Evolutionary conservation across 2,888 invertebrate genomes (phyloP), one percentile per base, ranked within the genome.

Genomic region (Salpingus planirostris): DNA sequence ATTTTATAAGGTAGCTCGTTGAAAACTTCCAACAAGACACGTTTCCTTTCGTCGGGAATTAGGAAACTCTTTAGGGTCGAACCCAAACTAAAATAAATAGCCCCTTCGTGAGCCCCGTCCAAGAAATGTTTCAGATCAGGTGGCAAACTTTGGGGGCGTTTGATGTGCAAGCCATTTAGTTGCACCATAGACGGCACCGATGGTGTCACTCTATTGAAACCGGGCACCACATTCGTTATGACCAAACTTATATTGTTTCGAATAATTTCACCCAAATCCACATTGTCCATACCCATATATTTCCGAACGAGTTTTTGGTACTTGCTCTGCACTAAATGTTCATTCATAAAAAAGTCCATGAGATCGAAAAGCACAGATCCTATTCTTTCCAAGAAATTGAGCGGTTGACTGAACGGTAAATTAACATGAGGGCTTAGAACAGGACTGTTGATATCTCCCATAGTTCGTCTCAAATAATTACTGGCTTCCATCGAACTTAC

Each of bases 121-220:
- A 38, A 13, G 14, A 38, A 34, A 11, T 24, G n/a, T 14, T 24
- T 6, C 10, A 38, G 11, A 3, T 34, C 32, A 10, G 13, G 5
- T 18, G 32, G 26, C n/a, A 38, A 15, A 6, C 12, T 15, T 22
- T 24, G 13, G 4, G 31, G 34, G 3, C 30, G 34, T 14, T 21
- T 21, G 11, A 38, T 31, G 22, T 74, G 74, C 23, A 67, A 42
- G 21, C 74, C 74, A n/a, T 72, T 73, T 21, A 74, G 59, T 47
- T 73, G 70, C 2, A 73, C 52, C 31, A 70, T 59, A 1, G 31
- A 27, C 2, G 54, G 52, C n/a, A 48, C 22, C n/a, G 33, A 36
- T 8, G 52, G 44, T n/a, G 36, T 27, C 7, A 32, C 36, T 27
- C 10, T 36, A 25, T 44, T 43, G 14, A 49, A 43, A 2, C 40